A percentile compares a stretch with the other conserved stretches of the same genome.
Conservation (phyloP, 2,113 vertebrate species). For the Syngnathus floridae region DNA sequence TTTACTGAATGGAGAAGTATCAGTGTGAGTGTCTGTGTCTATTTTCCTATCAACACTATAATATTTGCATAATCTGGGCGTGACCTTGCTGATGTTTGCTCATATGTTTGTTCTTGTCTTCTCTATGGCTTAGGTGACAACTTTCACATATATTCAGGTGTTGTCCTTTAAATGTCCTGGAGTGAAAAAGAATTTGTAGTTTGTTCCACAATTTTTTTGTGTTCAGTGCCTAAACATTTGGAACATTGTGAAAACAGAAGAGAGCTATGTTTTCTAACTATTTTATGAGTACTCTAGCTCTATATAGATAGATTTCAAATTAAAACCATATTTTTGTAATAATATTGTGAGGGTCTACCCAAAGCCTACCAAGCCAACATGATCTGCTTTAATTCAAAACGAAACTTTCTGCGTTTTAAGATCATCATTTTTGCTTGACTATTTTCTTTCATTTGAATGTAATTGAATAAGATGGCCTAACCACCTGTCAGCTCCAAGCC, state of each 20-base stretch:
- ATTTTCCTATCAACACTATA: not conserved
- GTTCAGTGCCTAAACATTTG: constrained; percentile 57
- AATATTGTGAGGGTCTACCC: constrained; percentile 37
- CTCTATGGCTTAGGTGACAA: constrained; percentile 1
- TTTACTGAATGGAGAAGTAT: not conserved
- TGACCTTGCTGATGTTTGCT: not conserved
- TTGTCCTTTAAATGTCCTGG: constrained; percentile 6
- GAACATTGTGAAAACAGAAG: constrained; percentile 46
- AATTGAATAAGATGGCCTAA: constrained; percentile 17
- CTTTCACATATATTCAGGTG: not conserved
- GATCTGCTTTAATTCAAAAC: constrained; percentile 33
- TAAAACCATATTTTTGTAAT: constrained; percentile 57
- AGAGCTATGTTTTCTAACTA: constrained; percentile 59
- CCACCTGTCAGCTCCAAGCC: constrained; percentile 12
- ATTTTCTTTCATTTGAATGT: constrained; percentile 21
- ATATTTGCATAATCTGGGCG: constrained; percentile 6
- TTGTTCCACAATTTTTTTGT: not conserved
- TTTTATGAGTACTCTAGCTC: constrained; percentile 50
- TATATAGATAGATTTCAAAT: constrained; percentile 50
- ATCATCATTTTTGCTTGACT: not conserved
- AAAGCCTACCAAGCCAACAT: constrained; percentile 23
- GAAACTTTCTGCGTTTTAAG: not conserved
- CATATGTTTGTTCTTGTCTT: constrained; percentile 7
- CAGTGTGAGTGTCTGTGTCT: not conserved
- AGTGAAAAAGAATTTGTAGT: constrained; percentile 4